Conservation (phyloP, 2,888 invertebrate species). For the Galerucella nymphaeae region DNA sequence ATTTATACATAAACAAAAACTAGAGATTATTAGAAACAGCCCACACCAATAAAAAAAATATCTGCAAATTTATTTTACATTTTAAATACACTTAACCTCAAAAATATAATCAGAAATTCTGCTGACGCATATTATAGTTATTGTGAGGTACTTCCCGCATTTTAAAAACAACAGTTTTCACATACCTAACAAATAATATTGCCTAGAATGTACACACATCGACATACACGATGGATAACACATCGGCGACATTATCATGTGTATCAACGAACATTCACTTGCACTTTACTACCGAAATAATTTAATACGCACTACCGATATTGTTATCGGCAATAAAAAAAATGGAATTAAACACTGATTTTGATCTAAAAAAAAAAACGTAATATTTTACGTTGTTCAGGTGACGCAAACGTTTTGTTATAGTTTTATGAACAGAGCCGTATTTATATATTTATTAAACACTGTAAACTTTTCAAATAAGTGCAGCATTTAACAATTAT, state of each 20-base stretch:
- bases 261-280: background rate
- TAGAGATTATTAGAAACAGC: no score
- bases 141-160: no score
- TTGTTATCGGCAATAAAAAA: constrained; percentile 24
- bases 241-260: constrained; percentile 24
- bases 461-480: no score
- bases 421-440: constrained; percentile 20
- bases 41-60: no score
- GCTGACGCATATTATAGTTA: no score
- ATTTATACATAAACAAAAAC: no score
- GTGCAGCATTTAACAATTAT: no score
- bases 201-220: constrained; percentile 32
- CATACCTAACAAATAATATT: constrained; percentile 30
- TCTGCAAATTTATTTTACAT: no score
- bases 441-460: background rate
- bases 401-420: constrained; percentile 40
- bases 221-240: constrained; percentile 31
- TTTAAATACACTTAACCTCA: no score
- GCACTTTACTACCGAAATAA: constrained; percentile 21
- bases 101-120: no score
- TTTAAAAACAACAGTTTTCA: background rate
- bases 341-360: constrained; percentile 27
- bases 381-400: constrained; percentile 38
- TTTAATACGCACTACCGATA: constrained; percentile 12
- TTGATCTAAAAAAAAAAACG: constrained; percentile 32